Conservation (phyloP, 2,113 vertebrate genomes). For the Microtus oregoni region DNA sequence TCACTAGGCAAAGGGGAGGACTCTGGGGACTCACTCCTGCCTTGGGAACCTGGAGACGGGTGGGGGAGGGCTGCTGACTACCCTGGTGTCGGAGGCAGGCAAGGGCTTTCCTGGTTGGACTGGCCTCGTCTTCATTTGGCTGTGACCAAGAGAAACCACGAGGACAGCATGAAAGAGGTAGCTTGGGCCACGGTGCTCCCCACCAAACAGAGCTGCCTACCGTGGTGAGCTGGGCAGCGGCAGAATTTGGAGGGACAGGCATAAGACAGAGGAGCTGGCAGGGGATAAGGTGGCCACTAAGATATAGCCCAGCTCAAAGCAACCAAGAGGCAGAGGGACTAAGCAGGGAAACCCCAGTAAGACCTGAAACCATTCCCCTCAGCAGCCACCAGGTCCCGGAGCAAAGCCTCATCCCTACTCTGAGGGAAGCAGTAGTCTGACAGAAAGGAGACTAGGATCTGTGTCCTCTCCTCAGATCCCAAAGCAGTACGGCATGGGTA, state of each 20-base stretch:
- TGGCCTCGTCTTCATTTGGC: background rate
- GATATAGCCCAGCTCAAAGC: background rate
- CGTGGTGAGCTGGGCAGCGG: background rate
- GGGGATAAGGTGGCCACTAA: background rate
- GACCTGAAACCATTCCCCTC: background rate
- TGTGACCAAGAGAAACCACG: background rate
- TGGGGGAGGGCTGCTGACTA: fast-evolving
- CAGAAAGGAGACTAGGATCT: background rate
- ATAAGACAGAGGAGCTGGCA: background rate
- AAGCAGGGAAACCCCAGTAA: background rate
- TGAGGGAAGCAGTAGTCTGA: background rate
- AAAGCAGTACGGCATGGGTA: background rate
- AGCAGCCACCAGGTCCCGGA: background rate
- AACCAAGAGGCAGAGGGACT: background rate
- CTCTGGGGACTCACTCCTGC: background rate
- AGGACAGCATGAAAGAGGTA: background rate
- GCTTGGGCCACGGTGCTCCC: background rate
- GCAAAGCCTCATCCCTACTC: background rate
- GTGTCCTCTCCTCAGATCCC: background rate
- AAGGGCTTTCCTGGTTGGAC: background rate
- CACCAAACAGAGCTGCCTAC: background rate
- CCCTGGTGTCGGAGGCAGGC: background rate
- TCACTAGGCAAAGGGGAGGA: background rate
- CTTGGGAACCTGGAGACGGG: background rate
- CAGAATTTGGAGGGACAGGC: background rate